These are phyloP conservation scores for Lampris megalopsis DNA, from an alignment of 2,113 vertebrate species.

Conservation along the genomic window DNA sequence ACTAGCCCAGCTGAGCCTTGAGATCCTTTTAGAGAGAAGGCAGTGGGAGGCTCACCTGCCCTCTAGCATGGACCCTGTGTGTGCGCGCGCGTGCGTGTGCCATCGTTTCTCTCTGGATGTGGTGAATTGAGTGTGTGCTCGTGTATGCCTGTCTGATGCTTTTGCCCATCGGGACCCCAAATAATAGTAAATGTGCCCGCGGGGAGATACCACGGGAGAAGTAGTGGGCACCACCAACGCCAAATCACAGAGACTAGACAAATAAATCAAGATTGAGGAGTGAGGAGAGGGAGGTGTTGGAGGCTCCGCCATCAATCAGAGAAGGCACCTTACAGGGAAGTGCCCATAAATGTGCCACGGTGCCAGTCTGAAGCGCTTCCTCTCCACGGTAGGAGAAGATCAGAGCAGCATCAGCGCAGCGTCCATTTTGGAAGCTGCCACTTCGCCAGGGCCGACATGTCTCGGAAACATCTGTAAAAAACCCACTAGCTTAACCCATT, in stretches of 20 bases:
- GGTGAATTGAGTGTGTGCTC: constrained; percentile 11
- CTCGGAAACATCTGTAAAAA: background rate
- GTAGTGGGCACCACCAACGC: constrained; percentile 75
- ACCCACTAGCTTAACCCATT: too few species aligned
- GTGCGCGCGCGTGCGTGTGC: constrained; percentile 13
- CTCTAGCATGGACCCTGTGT: constrained; percentile 64
- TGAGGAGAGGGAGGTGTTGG: constrained; percentile 61
- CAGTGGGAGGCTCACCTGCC: constrained; percentile 77
- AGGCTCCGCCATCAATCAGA: constrained; percentile 77
- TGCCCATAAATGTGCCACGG: constrained; percentile 75
- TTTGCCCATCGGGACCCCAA: constrained; percentile 68
- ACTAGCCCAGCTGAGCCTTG: constrained; percentile 75
- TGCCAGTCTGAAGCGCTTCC: constrained; percentile 63
- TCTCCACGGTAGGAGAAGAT: constrained; percentile 41
- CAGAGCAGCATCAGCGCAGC: constrained; percentile 26
- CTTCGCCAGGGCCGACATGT: constrained; percentile 34
- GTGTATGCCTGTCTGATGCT: constrained; percentile 70
- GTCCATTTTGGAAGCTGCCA: constrained; percentile 65
- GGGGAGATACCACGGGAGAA: constrained; percentile 73
- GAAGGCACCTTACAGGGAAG: constrained; percentile 72
- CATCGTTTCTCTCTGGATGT: background rate
- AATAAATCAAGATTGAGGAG: constrained; percentile 76
- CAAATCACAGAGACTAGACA: constrained; percentile 78
- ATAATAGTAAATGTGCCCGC: constrained; percentile 77
- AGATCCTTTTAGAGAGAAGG: constrained; percentile 70